Base-by-base conservation (phyloP, 2,888 invertebrate genomes). In the Pseudeuparius sepicola region DNA sequence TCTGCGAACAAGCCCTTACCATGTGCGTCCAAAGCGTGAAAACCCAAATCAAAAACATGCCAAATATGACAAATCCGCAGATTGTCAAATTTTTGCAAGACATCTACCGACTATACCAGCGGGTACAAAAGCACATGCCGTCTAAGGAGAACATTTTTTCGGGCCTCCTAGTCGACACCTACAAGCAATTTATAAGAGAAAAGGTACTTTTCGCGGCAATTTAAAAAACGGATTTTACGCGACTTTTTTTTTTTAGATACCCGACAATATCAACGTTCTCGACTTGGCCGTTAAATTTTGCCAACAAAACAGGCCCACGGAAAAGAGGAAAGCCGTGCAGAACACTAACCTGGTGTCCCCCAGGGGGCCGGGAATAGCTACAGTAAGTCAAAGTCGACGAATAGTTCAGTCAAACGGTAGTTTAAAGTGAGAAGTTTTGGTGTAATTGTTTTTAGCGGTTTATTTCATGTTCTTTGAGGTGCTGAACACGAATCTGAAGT, bases 1-100 rank as follows among this genome's bases (percentile, higher is more conserved):
- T 89, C 36, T 79, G 83, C 1, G 77, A 81, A 36, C 81, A 84
- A 62, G 86, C 90, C 0, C 70, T 84, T 41, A 74, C 76, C 1
- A 69, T 81, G 42, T 80, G 81, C 46, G 66, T 77, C 5, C 79
- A 81, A 54, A 76, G 79, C 20, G 60, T 83, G 41, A 70, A 78
- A 42, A 73, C 72, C 3, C 72, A 73, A 50, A 65, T 78, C 12
- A 71, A 72, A 23, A 56, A 60, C 27, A 51, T 66, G 39, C 49
- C 58, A 4, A 54, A 54, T 4, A 54, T 54, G 44, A 49, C 52
- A 9, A 52, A 56, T 2, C 59, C 58, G 37, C 54, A 59, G 16
- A 56, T 55, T 46, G 61, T 61, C 5, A 63, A 64, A 49, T 50
- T 71, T n/a, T 52, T 75, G 15, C 55, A 71, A 34, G 71, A 73